Base-by-base conservation (phyloP, 2,113 vertebrate species). In the Balaeniceps rex region DNA sequence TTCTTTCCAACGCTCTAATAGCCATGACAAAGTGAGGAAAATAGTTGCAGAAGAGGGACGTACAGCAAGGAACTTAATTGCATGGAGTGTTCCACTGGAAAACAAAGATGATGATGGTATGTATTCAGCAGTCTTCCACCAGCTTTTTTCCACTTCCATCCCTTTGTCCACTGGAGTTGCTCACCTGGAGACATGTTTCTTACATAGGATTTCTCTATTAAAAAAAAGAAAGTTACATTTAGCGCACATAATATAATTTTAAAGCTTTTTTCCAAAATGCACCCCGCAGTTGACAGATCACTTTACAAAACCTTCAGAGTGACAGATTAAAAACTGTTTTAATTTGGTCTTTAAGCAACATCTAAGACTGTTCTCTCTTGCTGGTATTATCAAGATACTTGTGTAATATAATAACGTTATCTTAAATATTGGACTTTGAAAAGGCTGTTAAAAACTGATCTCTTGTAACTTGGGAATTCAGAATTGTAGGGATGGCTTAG, bases 31-130 rank as follows among this genome's bases (percentile, higher is more conserved):
- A 98, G 99, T 99, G 77, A 98, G 99, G 96, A 99, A 98, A 92
- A 99, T 99, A 54, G 99, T 99, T 57, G 99, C 99, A 12, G 99
- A 99, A 92, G 99, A 99, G 95, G 99, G 99, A 23, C 99, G 99
- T 5, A 98, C 99, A 69, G 99, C 99, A 65, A 98, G 99, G 91
- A 99, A 99, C 94, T 97, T 99, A 54, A 99, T 99, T 40, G 99
- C 99, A 0, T 99, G 99, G 99, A 99, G 98, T 1, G 99, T 99
- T 12, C 99, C 99, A 3, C 93, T 99, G 70, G 99, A 99, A 90
- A 99, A 86, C 98, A 99, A 99, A 94, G 99, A 99, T 23, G 99
- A 99, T 78, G 99, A 99, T 90, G 99, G 99, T 99, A 82, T 22
- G 98, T 98, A 34, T 81, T 23, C 64, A 55, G 31, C 46, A 92